Base-by-base conservation (phyloP, 2,113 vertebrate genomes). In the Irena cyanogastra region DNA sequence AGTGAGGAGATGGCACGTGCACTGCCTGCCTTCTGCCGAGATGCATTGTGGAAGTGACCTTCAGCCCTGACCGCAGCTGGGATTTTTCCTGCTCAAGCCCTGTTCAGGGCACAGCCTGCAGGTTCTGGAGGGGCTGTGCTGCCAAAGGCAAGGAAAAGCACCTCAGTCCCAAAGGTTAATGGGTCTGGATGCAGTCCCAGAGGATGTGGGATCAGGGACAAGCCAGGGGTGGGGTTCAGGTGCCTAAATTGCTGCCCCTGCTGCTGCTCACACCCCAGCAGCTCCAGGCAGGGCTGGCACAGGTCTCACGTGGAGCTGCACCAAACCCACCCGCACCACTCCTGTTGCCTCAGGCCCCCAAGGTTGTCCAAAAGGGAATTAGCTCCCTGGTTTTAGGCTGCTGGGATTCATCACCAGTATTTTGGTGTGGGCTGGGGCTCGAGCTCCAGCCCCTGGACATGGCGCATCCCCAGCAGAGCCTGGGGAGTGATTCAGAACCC, bases 401-500 rank as follows among this genome's bases (percentile, higher is more conserved):
- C 44, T 84, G 65, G 44, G 56, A 39, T 78, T 35, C 1, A 2
- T 18, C 52, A 20, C 2, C 0, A 0, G 27, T 47, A 54, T 52
- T 75, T 22, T 26, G 27, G 27, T 83, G 70, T 53, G 57, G 80
- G 45, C 12, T 69, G 66, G 16, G 41, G 44, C 47, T 30, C 0
- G 5, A 74, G 24, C 68, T 77, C 45, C 72, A 77, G 54, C 28
- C 23, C 3, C 2, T 23, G 47, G 47, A 19, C 35, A 20, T 9
- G 18, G 26, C 63, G 20, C 45, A 61, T 37, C 28, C 26, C 26
- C 77, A 60, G 61, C 19, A 5, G 7, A 56, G 60, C 41, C 57
- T 26, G 49, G 27, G 35, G 64, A 45, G 12, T 1, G 2, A 11
- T 13, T 27, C 47, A 59, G 28, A 3, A 1, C 30, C 23, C 15